Evolutionary conservation across 2,113 vertebrate genomes (phyloP).

Genomic region (Phylloscopus whistleri): DNA sequence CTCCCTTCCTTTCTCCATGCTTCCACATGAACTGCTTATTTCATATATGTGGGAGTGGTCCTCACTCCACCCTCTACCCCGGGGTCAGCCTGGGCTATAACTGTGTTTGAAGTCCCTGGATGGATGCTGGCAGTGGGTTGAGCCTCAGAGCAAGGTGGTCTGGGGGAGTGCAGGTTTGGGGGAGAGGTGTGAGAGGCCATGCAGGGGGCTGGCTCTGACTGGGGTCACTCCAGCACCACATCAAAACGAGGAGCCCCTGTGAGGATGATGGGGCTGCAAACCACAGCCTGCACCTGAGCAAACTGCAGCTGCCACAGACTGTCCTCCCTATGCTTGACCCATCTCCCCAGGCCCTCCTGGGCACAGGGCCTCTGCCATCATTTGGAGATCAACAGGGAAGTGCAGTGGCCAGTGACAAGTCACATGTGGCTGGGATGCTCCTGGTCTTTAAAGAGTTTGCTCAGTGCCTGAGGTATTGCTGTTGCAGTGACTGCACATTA

Average conservation of each 20-base stretch:
- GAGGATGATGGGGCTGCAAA: background rate
- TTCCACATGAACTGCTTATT: background rate
- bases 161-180: background rate
- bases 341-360: background rate
- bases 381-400: background rate
- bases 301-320: fast-evolving
- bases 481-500: background rate
- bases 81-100: background rate
- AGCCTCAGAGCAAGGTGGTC: background rate
- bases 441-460: background rate
- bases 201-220: fast-evolving
- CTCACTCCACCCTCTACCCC: background rate
- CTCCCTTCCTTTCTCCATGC: background rate
- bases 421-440: background rate
- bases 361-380: background rate
- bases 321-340: fast-evolving
- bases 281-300: background rate
- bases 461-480: background rate
- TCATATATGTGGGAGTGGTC: background rate
- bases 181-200: background rate
- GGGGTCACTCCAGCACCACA: background rate
- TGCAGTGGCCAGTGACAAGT: background rate
- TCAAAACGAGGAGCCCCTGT: background rate
- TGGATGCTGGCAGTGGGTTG: background rate
- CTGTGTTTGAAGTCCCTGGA: background rate